These are phyloP conservation scores for Equus przewalskii DNA, from an alignment of 2,113 vertebrate genomes.

Conservation along the genomic window DNA sequence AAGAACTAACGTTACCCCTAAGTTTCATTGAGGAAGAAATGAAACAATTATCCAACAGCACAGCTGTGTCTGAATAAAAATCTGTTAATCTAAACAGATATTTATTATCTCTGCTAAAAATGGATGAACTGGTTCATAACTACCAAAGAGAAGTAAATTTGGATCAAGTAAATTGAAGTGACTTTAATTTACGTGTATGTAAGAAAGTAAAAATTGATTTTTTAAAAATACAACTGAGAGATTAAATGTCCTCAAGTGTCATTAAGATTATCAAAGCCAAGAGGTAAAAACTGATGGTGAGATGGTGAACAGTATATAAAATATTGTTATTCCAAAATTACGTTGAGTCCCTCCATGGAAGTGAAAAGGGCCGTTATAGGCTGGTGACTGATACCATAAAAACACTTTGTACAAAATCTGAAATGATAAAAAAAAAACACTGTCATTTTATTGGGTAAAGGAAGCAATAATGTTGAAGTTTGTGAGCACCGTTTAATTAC, in stretches of 20 bases:
- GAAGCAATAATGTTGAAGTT: not conserved
- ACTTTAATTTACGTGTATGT: not conserved
- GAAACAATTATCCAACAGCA: not conserved
- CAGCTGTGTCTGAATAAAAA: not conserved
- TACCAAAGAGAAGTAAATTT: not conserved
- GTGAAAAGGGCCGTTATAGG: not conserved
- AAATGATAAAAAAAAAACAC: not conserved
- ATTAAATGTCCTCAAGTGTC: not conserved
- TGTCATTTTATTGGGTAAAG: not conserved
- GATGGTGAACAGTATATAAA: not conserved
- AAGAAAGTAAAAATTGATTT: slow-evolving; percentile 7
- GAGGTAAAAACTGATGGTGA: not conserved
- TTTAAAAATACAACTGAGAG: not conserved
- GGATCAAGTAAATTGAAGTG: not conserved
- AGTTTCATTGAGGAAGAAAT: not conserved
- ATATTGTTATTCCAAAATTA: not conserved
- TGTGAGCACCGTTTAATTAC: slow-evolving; percentile 16
- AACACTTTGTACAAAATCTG: not conserved
- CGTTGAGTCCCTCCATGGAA: not conserved
- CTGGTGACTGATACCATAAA: not conserved
- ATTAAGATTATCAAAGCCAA: not conserved
- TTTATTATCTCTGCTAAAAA: not conserved
- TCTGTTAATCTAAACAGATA: not conserved
- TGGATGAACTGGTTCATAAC: not conserved
- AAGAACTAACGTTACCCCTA: not conserved